Evolutionary conservation across 2,888 invertebrate species (phyloP).

Genomic region (Patella depressa): DNA sequence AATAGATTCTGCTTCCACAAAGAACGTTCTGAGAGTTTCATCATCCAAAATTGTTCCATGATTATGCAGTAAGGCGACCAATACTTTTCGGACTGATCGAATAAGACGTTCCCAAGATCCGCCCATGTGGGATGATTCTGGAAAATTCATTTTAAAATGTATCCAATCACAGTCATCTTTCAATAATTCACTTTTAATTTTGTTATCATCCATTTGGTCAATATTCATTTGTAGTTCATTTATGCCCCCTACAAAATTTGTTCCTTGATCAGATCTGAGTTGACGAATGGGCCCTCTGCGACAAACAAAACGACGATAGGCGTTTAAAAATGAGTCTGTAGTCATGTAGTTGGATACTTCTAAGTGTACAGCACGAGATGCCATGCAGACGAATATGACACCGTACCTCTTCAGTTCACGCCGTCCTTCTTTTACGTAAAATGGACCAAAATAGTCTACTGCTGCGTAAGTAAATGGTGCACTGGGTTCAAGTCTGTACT

Average conservation of each 20-base stretch:
- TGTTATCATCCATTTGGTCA: neutral
- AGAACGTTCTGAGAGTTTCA: constrained; percentile 32
- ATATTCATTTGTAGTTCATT: constrained; percentile 15
- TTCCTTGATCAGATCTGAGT: constrained; percentile 37
- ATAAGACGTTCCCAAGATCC: constrained; percentile 26
- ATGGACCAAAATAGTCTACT: constrained; percentile 29
- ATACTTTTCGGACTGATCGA: constrained; percentile 13
- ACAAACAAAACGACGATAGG: constrained; percentile 15
- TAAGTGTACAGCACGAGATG: constrained; percentile 57
- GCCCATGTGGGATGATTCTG: constrained; percentile 20
- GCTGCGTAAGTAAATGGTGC: constrained; percentile 27
- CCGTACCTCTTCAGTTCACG: constrained; percentile 57
- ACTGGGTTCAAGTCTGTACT: constrained; percentile 13
- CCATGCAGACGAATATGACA: constrained; percentile 58
- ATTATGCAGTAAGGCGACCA: neutral
- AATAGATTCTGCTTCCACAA: constrained; percentile 36
- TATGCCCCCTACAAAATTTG: constrained; percentile 41
- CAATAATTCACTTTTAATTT: neutral
- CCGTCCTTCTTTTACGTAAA: constrained; percentile 48
- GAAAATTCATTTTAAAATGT: constrained; percentile 16
- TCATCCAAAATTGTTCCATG: constrained; percentile 22
- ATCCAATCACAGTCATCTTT: constrained; percentile 10
- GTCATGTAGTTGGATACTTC: constrained; percentile 42
- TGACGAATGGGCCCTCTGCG: constrained; percentile 37
- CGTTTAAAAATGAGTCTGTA: constrained; percentile 45